phyloP scores from a whole-genome alignment of 2,888 invertebrate species.

The Tinea trinotella region DNA sequence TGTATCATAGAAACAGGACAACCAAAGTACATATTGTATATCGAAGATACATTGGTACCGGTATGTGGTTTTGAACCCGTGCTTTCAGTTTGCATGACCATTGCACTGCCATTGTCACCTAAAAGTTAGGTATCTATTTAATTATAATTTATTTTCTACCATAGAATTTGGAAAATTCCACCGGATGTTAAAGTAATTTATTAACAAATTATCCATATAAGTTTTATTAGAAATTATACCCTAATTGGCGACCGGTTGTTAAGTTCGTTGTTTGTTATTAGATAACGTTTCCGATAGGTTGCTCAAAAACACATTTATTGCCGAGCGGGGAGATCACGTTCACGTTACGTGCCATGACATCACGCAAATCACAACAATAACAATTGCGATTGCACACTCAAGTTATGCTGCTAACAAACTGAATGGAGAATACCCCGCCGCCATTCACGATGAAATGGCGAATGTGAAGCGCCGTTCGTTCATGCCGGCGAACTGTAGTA shows the following conservation, averaged over 20 bases:
- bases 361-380: neutral
- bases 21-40: too few relatives aligned
- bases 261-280: neutral
- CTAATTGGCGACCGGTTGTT: neutral
- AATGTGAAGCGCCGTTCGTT: conserved; percentile 37
- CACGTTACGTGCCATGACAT: neutral
- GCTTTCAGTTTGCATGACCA: too few relatives aligned
- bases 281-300: neutral
- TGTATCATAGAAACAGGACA: too few relatives aligned
- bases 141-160: too few relatives aligned
- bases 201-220: too few relatives aligned
- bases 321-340: neutral
- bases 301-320: neutral
- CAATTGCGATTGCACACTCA: neutral
- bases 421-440: neutral
- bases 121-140: too few relatives aligned
- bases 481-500: neutral
- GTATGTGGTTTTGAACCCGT: too few relatives aligned
- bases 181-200: too few relatives aligned
- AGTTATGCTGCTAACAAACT: neutral
- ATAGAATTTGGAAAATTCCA: too few relatives aligned
- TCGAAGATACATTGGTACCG: too few relatives aligned
- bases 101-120: too few relatives aligned
- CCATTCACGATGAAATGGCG: conserved; percentile 50
- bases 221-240: too few relatives aligned